Evolutionary conservation across 2,797 vertebrate species (phyloP).

Genomic region (Protonibea diacanthus): DNA sequence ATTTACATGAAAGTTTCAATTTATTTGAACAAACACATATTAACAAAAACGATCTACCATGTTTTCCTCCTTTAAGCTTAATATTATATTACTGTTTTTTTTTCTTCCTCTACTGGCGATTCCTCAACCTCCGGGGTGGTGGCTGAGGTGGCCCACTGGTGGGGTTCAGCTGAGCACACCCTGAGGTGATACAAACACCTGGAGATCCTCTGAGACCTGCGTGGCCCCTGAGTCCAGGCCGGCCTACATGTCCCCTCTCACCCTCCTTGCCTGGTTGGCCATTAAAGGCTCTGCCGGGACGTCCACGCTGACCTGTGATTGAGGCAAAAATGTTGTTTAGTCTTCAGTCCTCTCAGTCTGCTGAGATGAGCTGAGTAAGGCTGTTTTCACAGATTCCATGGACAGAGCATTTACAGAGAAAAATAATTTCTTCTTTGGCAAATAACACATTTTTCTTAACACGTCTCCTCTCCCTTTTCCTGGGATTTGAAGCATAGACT

Average conservation of each 20-base stretch:
- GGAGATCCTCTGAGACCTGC: conserved; percentile 84
- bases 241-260: conserved; percentile 82
- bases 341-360: conserved; percentile 26
- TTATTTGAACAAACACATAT: conserved; percentile 64
- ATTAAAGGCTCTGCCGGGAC: conserved; percentile 82
- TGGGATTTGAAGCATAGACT: conserved; percentile 19
- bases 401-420: conserved; percentile 39
- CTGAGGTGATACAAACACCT: conserved; percentile 85
- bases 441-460: conserved; percentile 14
- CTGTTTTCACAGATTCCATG: conserved; percentile 32
- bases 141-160: conserved; percentile 62
- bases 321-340: conserved; percentile 51
- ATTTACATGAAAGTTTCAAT: conserved; percentile 74
- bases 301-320: conserved; percentile 85
- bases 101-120: conserved; percentile 70
- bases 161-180: conserved; percentile 77
- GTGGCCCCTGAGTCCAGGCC: conserved; percentile 84
- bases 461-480: background rate
- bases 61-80: conserved; percentile 47
- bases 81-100: conserved; percentile 30
- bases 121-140: conserved; percentile 69
- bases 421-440: conserved; percentile 45
- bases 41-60: conserved; percentile 59
- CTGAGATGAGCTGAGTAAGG: conserved; percentile 37
- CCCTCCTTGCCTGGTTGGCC: conserved; percentile 85